These are phyloP conservation scores for Cathartes aura DNA, from an alignment of 2,113 vertebrate species.

Conservation along the genomic window DNA sequence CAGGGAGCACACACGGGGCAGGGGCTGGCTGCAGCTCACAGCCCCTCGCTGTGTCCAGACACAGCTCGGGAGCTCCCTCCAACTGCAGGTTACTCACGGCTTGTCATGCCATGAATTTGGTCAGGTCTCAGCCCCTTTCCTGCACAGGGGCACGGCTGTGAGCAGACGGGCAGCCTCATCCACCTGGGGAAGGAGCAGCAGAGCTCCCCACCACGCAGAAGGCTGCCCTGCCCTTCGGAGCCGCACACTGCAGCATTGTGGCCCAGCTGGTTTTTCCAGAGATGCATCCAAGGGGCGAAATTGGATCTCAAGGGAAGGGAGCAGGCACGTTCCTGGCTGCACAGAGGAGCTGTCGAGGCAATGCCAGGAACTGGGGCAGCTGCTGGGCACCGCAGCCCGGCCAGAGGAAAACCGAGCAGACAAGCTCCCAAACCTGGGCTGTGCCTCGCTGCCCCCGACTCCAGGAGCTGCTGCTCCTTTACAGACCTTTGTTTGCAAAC, in stretches of 20 bases:
- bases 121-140: background rate
- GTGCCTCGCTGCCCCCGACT: fast-evolving
- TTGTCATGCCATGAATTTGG: background rate
- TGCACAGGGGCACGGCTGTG: background rate
- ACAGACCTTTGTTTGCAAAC: background rate
- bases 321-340: slow-evolving; percentile 36
- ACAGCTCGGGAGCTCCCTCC: fast-evolving
- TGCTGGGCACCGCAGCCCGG: background rate
- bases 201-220: background rate
- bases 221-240: slow-evolving; percentile 15
- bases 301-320: slow-evolving; percentile 41
- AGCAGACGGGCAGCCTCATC: background rate
- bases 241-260: slow-evolving; percentile 19
- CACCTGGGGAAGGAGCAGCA: background rate
- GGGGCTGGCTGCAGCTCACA: background rate
- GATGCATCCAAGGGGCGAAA: slow-evolving; percentile 41
- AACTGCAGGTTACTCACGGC: background rate
- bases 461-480: background rate
- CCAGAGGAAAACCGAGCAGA: background rate
- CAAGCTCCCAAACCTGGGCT: background rate
- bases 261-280: slow-evolving; percentile 71
- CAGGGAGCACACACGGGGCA: background rate
- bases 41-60: background rate
- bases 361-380: background rate
- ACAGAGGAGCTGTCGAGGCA: background rate